These are phyloP conservation scores for Odontesthes bonariensis DNA, from an alignment of 2,113 vertebrate species.

Conservation along the genomic window DNA sequence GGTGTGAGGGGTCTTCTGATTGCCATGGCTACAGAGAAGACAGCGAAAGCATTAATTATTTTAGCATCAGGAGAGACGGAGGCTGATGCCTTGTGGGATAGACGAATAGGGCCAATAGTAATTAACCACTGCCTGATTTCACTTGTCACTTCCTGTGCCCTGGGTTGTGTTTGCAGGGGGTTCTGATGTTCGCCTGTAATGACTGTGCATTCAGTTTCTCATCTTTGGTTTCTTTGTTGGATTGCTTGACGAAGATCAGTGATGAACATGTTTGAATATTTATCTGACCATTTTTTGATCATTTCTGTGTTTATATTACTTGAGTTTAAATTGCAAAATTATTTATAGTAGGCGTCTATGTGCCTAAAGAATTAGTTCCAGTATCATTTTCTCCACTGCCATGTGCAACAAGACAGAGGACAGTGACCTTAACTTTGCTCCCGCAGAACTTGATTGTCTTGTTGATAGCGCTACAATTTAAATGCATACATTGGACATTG, in stretches of 20 bases:
- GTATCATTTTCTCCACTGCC: too few relatives aligned
- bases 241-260: constrained; percentile 47
- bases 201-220: constrained; percentile 51
- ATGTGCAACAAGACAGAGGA: too few relatives aligned
- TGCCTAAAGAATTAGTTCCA: too few relatives aligned
- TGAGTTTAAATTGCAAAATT: too few relatives aligned
- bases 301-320: too few relatives aligned
- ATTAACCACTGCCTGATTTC: constrained; percentile 81
- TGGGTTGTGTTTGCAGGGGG: constrained; percentile 59
- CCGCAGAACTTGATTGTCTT: too few relatives aligned
- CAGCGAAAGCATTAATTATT: constrained; percentile 80
- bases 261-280: constrained; percentile 17
- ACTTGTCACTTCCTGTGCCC: constrained; percentile 79
- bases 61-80: constrained; percentile 65
- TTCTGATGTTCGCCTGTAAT: constrained; percentile 62
- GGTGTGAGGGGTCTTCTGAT: constrained; percentile 72
- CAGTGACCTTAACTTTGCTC: too few relatives aligned
- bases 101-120: constrained; percentile 73
- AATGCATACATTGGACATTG: too few relatives aligned
- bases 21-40: constrained; percentile 78
- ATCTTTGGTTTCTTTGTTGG: constrained; percentile 56
- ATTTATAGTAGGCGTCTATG: too few relatives aligned
- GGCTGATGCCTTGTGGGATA: constrained; percentile 74
- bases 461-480: too few relatives aligned
- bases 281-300: too few relatives aligned